phyloP scores from a whole-genome alignment of 1,140 invertebrate species.

The Philopotamus ludificatus region DNA sequence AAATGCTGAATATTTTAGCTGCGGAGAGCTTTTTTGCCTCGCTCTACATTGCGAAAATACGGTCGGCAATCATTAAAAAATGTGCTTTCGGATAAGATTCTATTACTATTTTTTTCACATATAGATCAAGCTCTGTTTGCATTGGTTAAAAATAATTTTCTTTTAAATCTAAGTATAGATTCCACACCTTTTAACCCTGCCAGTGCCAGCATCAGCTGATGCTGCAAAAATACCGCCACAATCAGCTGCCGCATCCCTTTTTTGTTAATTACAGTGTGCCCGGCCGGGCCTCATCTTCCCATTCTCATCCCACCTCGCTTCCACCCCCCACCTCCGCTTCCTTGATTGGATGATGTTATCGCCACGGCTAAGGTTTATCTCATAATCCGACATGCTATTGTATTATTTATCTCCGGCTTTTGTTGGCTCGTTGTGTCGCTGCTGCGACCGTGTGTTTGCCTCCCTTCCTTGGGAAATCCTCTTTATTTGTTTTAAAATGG shows the following conservation, averaged over 20 bases:
- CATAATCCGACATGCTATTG: constrained; percentile 35
- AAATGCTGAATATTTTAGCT: too few relatives aligned
- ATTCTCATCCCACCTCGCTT: not conserved
- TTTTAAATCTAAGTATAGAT: too few relatives aligned
- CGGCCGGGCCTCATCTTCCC: not conserved
- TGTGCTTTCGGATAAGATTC: too few relatives aligned
- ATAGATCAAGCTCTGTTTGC: too few relatives aligned
- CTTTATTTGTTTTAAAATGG: constrained; percentile 24
- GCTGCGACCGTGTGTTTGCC: constrained; percentile 12
- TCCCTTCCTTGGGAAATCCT: constrained; percentile 7
- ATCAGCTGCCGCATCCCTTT: constrained; percentile 7
- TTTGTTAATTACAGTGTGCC: constrained; percentile 16
- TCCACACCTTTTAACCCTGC: too few relatives aligned
- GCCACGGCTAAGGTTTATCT: constrained; percentile 23
- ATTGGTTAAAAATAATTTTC: too few relatives aligned
- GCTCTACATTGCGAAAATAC: too few relatives aligned
- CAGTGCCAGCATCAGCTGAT: too few relatives aligned
- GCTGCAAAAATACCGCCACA: too few relatives aligned
- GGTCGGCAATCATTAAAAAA: too few relatives aligned
- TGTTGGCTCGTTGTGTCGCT: constrained; percentile 16
- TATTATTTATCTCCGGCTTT: constrained; percentile 35
- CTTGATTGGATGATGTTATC: constrained; percentile 32
- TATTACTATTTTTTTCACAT: too few relatives aligned
- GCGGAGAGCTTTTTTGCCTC: too few relatives aligned
- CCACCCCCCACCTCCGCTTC: not conserved